Evolutionary conservation across 1,140 invertebrate genomes (phyloP).

Genomic region (Oncopodura yosiiana): DNA sequence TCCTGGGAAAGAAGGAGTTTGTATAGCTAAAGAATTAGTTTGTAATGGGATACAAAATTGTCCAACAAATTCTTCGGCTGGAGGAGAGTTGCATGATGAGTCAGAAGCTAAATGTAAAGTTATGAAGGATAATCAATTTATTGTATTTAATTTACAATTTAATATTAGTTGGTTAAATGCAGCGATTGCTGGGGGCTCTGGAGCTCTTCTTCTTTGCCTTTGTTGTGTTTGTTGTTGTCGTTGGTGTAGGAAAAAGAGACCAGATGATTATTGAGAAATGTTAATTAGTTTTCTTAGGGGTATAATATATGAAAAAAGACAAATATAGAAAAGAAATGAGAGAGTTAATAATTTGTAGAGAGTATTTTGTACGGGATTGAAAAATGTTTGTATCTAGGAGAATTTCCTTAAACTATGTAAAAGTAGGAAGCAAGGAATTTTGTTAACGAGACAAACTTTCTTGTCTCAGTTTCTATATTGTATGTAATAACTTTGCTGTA

Average conservation of each 20-base stretch:
- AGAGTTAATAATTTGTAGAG: no score
- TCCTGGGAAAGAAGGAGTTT: conserved; percentile 63
- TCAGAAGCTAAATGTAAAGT: conserved; percentile 36
- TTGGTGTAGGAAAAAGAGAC: conserved; percentile 22
- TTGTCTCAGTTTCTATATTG: no score
- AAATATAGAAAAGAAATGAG: no score
- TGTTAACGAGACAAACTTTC: no score
- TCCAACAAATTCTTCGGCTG: conserved; percentile 49
- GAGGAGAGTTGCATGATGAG: conserved; percentile 37
- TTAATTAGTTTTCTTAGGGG: no score
- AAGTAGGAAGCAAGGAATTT: no score
- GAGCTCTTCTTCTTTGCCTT: conserved; percentile 26
- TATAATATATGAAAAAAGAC: no score
- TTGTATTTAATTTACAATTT: conserved; percentile 27
- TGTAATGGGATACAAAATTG: conserved; percentile 82
- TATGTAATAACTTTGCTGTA: no score
- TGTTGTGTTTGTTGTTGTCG: conserved; percentile 30
- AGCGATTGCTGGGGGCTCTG: conserved; percentile 20
- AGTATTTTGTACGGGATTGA: no score
- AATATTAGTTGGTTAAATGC: conserved; percentile 33
- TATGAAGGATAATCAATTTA: conserved; percentile 23
- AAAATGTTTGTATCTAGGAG: no score
- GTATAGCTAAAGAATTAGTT: conserved; percentile 65
- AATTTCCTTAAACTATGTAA: no score
- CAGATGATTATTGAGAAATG: conserved; percentile 8